Evolutionary conservation across 1,140 invertebrate genomes (phyloP).

Genomic region (Aphelinus certus): DNA sequence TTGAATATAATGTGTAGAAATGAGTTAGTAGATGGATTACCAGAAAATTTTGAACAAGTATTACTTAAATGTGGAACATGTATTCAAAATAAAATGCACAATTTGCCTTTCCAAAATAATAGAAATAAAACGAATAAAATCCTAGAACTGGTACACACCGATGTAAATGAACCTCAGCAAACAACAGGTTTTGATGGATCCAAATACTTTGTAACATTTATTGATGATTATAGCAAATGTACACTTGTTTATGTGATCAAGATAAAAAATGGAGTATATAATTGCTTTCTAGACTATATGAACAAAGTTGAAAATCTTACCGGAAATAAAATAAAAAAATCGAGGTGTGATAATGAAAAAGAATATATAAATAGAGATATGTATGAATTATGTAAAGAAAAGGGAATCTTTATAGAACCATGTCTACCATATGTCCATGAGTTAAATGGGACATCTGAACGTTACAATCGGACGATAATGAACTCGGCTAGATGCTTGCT

Average conservation of each 20-base stretch:
- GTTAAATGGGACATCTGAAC: background rate
- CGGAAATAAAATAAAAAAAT: constrained; percentile 46
- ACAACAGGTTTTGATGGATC: too few species aligned
- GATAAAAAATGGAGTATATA: constrained; percentile 5
- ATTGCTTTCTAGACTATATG: constrained; percentile 8
- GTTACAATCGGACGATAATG: constrained; percentile 1
- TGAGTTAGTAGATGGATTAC: background rate
- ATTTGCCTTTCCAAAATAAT: too few species aligned
- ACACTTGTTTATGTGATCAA: constrained; percentile 4
- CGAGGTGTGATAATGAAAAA: constrained; percentile 60
- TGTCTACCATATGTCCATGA: background rate
- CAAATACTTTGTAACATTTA: too few species aligned
- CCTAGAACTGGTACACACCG: too few species aligned
- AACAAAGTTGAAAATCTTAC: constrained; percentile 16
- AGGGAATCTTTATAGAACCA: constrained; percentile 4
- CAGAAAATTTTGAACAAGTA: background rate
- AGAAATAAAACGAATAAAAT: too few species aligned
- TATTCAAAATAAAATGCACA: too few species aligned
- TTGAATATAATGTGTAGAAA: background rate
- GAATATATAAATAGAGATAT: constrained; percentile 52
- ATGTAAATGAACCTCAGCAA: too few species aligned
- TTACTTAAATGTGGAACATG: background rate
- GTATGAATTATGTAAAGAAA: constrained; percentile 39
- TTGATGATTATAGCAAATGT: constrained; percentile 20
- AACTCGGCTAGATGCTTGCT: background rate